phyloP scores from a whole-genome alignment of 2,797 vertebrate species.

The Clarias fuscus region DNA sequence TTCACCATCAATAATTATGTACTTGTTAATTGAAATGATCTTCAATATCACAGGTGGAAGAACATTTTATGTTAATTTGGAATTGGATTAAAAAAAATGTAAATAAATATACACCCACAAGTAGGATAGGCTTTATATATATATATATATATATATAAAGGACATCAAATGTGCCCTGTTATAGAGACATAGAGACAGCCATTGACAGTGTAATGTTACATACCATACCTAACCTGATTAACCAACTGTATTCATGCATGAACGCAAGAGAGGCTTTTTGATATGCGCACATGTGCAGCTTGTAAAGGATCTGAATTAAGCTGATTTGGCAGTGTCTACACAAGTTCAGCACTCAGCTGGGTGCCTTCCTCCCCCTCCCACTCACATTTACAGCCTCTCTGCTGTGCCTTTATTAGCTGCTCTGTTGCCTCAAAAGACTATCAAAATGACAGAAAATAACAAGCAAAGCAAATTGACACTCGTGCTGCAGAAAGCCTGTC shows the following conservation, averaged over 20 bases:
- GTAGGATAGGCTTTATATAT: background rate
- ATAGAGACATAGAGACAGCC: background rate
- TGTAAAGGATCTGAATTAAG: slow-evolving; percentile 48
- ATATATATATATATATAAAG: too few relatives aligned
- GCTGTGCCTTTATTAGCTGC: slow-evolving; percentile 48
- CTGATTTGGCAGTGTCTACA: slow-evolving; percentile 51
- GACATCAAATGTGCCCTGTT: background rate
- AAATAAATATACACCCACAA: background rate
- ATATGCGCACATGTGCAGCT: slow-evolving; percentile 32
- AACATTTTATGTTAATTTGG: background rate
- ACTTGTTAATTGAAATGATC: background rate
- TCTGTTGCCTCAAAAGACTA: slow-evolving; percentile 31
- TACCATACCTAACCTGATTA: slow-evolving; percentile 21
- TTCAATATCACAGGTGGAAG: background rate
- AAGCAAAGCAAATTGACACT: slow-evolving; percentile 53
- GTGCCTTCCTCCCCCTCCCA: slow-evolving; percentile 35
- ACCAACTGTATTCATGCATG: slow-evolving; percentile 17
- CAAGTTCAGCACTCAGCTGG: slow-evolving; percentile 53
- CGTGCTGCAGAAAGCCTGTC: slow-evolving; percentile 48
- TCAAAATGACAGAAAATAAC: slow-evolving; percentile 52
- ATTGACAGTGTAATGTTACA: slow-evolving; percentile 16
- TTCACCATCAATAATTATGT: background rate
- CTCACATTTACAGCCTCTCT: slow-evolving; percentile 33
- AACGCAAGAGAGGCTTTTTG: slow-evolving; percentile 30
- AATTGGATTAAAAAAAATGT: background rate